phyloP scores from a whole-genome alignment of 2,797 vertebrate species.

The Poecilia velifera region DNA sequence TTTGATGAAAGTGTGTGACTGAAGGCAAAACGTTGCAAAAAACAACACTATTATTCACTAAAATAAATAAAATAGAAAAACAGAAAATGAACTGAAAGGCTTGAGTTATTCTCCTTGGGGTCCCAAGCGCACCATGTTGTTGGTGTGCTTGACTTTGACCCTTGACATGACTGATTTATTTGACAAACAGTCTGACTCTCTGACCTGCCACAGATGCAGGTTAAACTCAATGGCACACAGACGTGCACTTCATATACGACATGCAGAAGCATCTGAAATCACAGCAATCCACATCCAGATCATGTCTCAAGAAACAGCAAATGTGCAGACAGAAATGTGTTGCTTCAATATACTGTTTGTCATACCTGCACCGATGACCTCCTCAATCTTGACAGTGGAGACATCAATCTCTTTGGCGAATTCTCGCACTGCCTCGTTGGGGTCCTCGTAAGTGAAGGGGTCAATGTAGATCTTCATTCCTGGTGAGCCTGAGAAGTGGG shows the following conservation, averaged over 20 bases:
- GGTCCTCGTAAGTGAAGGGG: constrained; percentile 98
- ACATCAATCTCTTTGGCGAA: constrained; percentile 99
- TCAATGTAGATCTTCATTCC: constrained; percentile 99
- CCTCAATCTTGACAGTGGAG: constrained; percentile 99
- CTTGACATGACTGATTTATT: constrained; percentile 46
- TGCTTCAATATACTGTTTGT: background rate
- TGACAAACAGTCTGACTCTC: constrained; percentile 31
- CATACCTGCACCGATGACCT: constrained; percentile 98
- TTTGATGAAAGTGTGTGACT: constrained; percentile 27
- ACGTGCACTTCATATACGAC: background rate
- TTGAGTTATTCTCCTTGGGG: constrained; percentile 57
- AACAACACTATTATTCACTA: constrained; percentile 36
- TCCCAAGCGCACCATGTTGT: constrained; percentile 48
- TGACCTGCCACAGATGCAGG: constrained; percentile 40
- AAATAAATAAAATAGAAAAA: constrained; percentile 43
- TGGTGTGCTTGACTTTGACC: constrained; percentile 51
- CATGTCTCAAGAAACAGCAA: background rate
- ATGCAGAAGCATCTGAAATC: constrained; percentile 4
- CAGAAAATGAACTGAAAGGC: constrained; percentile 37
- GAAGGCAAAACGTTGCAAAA: constrained; percentile 26
- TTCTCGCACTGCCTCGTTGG: constrained; percentile 96
- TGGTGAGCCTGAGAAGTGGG: constrained; percentile 91
- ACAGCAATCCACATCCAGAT: background rate
- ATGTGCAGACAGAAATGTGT: background rate
- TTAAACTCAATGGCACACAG: constrained; percentile 30